Evolutionary conservation across 2,113 vertebrate species (phyloP).

Genomic region (Microcebus griseorufus): DNA sequence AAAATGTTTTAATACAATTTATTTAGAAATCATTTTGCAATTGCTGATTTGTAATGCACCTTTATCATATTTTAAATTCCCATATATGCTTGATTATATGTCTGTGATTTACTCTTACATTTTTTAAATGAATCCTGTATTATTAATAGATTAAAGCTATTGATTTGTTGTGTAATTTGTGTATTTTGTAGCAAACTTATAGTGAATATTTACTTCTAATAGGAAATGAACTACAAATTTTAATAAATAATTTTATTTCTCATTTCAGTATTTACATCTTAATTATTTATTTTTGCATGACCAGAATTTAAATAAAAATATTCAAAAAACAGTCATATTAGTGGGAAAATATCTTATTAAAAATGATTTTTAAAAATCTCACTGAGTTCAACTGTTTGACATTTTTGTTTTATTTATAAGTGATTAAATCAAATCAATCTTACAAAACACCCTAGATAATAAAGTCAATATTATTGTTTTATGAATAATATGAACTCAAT

Average conservation of each 20-base stretch:
- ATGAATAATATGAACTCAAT: neutral
- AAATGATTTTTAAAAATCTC: neutral
- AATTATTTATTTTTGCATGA: neutral
- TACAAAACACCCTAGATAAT: neutral
- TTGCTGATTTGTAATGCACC: neutral
- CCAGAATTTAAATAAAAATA: neutral
- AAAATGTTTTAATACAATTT: no score
- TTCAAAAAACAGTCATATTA: neutral
- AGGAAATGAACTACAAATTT: neutral
- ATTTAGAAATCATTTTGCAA: neutral
- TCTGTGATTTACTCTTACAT: neutral
- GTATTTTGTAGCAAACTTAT: neutral
- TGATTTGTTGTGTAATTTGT: neutral
- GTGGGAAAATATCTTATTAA: neutral
- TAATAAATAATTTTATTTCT: neutral
- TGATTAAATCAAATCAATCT: neutral
- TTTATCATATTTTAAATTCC: neutral
- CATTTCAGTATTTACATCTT: neutral
- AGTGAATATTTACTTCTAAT: neutral
- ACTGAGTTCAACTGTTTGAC: neutral
- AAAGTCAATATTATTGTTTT: neutral
- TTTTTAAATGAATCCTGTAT: neutral
- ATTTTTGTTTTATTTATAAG: neutral
- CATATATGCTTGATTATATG: neutral
- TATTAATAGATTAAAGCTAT: neutral